Percentiles rank a stretch among this genome's conserved stretches.
phyloP scores from a whole-genome alignment of 2,113 vertebrate species.

The Emydura subglobosa region DNA sequence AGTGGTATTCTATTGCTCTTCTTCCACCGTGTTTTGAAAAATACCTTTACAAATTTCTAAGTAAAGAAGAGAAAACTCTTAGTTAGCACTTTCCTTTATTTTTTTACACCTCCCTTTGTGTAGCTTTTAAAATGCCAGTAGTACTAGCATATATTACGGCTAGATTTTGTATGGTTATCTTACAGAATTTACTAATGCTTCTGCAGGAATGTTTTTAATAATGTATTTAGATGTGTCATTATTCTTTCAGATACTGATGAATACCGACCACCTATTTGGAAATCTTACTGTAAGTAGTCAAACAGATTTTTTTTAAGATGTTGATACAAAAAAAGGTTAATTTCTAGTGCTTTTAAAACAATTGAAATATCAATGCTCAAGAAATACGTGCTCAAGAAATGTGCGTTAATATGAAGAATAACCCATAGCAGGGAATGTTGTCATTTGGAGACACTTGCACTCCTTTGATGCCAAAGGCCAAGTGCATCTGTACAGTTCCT shows the following conservation, averaged over 20 bases:
- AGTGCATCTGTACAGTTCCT: neutral
- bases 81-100: neutral
- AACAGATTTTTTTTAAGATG: neutral
- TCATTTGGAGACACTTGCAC: neutral
- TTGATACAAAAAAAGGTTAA: neutral
- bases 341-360: constrained; percentile 21
- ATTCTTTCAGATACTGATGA: constrained; percentile 90
- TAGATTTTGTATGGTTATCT: neutral
- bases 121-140: neutral
- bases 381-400: neutral
- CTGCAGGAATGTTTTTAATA: neutral
- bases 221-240: neutral
- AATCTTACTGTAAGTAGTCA: constrained; percentile 90
- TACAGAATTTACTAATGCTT: neutral
- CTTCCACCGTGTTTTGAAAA: neutral
- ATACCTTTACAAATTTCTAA: neutral
- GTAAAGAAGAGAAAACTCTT: neutral
- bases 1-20: neutral
- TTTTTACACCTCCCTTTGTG: neutral
- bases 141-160: neutral
- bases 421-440: neutral
- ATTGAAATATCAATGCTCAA: neutral
- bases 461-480: neutral
- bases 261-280: constrained; percentile 92
- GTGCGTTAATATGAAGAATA: neutral